Base-by-base conservation (phyloP, 1,140 invertebrate genomes). In the Macrocentrus cingulum region DNA sequence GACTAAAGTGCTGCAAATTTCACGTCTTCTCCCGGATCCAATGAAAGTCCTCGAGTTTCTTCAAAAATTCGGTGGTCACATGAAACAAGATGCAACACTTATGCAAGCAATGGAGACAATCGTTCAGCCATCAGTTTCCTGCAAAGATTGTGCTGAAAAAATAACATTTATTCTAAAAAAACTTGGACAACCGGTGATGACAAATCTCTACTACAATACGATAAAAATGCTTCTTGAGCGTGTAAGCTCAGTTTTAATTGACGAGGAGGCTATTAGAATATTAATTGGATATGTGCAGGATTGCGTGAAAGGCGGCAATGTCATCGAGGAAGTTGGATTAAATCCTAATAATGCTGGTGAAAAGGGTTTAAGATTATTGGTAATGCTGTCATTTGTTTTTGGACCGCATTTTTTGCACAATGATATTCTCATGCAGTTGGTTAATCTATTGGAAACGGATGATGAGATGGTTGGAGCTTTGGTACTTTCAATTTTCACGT, bases 171-270 rank as follows among this genome's bases (percentile, higher is more conserved):
- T 98, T n/a, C 80, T 98, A 6, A 96, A 96, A 75, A 96, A 95
- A 75, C 81, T 98, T 0, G 95, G 95, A 2, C 87, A 93, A 66
- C 93, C 94, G 1, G 88, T 95, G 0, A 94, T 95, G 86, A 95
- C 93, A 1, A 97, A 97, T 81, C 75, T 95, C 22, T 94, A 97
- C 72, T 98, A 97, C 76, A 95, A 95, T 69, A 95, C 92, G 1
- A 91, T 98, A 66, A 97, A 98, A 81, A 92, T 94, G 85, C 75
- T 98, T 9, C 80, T 98, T 22, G 95, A 98, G 77, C 81, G 95
- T 62, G 90, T 96, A 9, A 95, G 94, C 34, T 95, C 94, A 0
- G 92, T 98, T 1, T 94, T 98, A 89, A 91, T 99, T 13, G 96
- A 99, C 72, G 88, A 89, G 63, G 86, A 91, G 59, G 91, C 94